phyloP scores from a whole-genome alignment of 2,113 vertebrate species.

The Rallus limicola region DNA sequence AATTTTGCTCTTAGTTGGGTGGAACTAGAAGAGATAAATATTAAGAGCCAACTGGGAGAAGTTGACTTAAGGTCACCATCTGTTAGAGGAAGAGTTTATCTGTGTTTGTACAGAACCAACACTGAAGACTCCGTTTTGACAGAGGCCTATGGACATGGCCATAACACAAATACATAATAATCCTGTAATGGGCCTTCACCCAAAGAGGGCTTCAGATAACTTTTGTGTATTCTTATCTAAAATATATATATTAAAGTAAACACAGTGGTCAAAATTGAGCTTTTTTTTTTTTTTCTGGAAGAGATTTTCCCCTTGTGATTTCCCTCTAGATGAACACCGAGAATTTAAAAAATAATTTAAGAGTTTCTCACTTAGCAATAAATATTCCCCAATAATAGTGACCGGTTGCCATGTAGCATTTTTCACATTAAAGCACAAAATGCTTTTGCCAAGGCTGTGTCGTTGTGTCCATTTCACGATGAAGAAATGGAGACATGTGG shows the following conservation, averaged over 20 bases:
- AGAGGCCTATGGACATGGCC: neutral
- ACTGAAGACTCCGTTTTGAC: neutral
- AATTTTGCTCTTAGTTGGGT: neutral
- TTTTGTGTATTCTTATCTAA: neutral
- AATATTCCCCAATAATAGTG: neutral
- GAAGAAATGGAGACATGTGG: neutral
- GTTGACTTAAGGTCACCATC: slow-evolving; percentile 17
- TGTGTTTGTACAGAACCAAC: neutral
- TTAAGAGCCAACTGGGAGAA: neutral
- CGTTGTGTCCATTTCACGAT: neutral
- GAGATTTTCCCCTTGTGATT: neutral
- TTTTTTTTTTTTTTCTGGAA: neutral
- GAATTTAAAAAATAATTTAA: neutral
- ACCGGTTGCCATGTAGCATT: neutral
- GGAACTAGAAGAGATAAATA: neutral
- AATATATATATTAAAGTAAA: neutral
- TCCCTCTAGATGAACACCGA: neutral
- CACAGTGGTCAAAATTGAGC: neutral
- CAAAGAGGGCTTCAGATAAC: neutral
- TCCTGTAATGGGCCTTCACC: neutral
- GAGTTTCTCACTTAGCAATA: neutral
- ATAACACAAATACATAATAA: neutral
- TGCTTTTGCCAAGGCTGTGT: neutral
- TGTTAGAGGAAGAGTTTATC: slow-evolving; percentile 21
- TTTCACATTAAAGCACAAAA: neutral